phyloP scores from a whole-genome alignment of 2,888 invertebrate genomes.

The Agonopterix arenella region DNA sequence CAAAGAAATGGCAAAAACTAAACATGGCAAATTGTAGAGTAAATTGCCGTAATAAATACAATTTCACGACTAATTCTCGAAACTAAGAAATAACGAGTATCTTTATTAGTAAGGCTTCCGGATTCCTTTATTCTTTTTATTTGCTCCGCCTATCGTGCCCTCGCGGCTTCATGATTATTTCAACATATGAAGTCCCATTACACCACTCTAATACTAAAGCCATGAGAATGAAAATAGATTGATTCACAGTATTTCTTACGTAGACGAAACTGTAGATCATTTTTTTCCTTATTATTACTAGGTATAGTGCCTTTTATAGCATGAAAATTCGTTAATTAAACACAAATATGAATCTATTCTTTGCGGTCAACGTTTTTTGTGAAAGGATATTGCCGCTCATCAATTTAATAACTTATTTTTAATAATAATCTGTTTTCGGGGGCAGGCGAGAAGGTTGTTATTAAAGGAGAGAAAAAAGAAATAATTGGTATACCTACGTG shows the following conservation, averaged over 20 bases:
- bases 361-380: slow-evolving; percentile 61
- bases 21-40: no score
- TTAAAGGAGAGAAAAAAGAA: not conserved
- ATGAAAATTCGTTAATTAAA: slow-evolving; percentile 69
- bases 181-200: no score
- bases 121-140: slow-evolving; percentile 29
- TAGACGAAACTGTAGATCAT: slow-evolving; percentile 3
- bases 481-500: no score
- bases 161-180: slow-evolving; percentile 6
- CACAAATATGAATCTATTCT: slow-evolving; percentile 59
- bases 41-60: no score
- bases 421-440: slow-evolving; percentile 6
- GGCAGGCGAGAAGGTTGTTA: not conserved
- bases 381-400: slow-evolving; percentile 59
- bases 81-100: slow-evolving; percentile 1
- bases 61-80: no score
- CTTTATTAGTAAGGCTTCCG: slow-evolving; percentile 36
- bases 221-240: no score
- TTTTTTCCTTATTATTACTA: slow-evolving; percentile 34
- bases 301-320: slow-evolving; percentile 48
- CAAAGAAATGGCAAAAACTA: no score
- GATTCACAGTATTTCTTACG: no score
- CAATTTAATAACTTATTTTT: slow-evolving; percentile 61
- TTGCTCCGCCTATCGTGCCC: slow-evolving; percentile 21
- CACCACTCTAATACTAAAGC: no score